A percentile compares a stretch with the other conserved stretches of the same genome.
Evolutionary conservation across 2,113 vertebrate genomes (phyloP).

Genomic region (Dicentrarchus labrax): DNA sequence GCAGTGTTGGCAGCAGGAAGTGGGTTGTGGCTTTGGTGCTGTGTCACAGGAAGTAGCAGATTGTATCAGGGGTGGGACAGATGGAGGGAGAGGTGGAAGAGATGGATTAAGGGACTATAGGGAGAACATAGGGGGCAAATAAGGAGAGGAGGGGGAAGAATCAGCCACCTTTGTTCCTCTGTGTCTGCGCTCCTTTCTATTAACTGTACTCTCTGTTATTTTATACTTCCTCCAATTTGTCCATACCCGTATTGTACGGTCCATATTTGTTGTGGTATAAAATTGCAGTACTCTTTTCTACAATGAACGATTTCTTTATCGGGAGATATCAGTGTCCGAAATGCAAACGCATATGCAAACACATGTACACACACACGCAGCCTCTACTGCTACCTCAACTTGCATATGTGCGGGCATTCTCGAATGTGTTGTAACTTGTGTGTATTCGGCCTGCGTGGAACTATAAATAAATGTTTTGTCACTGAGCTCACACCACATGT

Average conservation of each 20-base stretch:
- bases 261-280: background rate
- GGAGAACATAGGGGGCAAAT: conserved; percentile 40
- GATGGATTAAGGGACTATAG: conserved; percentile 70
- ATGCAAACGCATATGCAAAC: conserved; percentile 2
- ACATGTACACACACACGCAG: background rate
- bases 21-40: conserved; percentile 72
- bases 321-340: background rate
- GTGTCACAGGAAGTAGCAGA: conserved; percentile 84
- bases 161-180: conserved; percentile 11
- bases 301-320: background rate
- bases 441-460: background rate
- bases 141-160: conserved; percentile 47
- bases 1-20: conserved; percentile 82
- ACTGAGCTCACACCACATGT: background rate
- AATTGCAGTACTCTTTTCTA: background rate
- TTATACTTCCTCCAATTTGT: background rate
- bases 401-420: background rate
- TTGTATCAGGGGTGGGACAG: conserved; percentile 81
- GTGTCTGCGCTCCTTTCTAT: background rate
- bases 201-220: background rate
- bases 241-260: background rate
- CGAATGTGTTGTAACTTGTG: conserved; percentile 6
- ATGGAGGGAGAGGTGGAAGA: conserved; percentile 71
- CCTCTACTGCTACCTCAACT: background rate
- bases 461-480: conserved; percentile 45